Conservation (phyloP, 2,113 vertebrate genomes). For the Vicugna pacos region DNA sequence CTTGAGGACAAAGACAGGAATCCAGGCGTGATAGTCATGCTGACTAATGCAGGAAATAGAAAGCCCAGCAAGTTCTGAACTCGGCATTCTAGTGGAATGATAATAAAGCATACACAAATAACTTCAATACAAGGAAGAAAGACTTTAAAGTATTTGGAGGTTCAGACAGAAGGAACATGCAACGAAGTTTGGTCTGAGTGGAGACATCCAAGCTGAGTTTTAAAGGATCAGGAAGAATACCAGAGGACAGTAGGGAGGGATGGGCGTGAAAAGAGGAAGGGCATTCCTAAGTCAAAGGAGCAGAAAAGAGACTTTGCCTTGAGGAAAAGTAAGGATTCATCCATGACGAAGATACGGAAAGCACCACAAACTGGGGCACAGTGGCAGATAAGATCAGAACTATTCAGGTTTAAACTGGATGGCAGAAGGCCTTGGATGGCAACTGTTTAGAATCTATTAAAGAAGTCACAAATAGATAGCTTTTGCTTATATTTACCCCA, state of each 20-base stretch:
- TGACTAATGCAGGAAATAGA: neutral
- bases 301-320: neutral
- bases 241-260: neutral
- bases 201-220: neutral
- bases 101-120: neutral
- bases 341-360: neutral
- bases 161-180: neutral
- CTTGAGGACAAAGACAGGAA: neutral
- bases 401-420: slow-evolving; percentile 8
- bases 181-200: neutral
- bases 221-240: neutral
- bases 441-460: neutral
- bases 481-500: neutral
- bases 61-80: neutral
- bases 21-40: neutral
- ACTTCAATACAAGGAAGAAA: neutral
- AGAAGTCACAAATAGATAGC: neutral
- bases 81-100: neutral
- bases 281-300: neutral
- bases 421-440: neutral
- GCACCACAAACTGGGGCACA: neutral
- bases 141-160: neutral
- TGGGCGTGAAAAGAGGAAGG: neutral
- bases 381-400: neutral
- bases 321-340: neutral